Conservation (phyloP, 2,797 vertebrate species). For the Otus scops region DNA sequence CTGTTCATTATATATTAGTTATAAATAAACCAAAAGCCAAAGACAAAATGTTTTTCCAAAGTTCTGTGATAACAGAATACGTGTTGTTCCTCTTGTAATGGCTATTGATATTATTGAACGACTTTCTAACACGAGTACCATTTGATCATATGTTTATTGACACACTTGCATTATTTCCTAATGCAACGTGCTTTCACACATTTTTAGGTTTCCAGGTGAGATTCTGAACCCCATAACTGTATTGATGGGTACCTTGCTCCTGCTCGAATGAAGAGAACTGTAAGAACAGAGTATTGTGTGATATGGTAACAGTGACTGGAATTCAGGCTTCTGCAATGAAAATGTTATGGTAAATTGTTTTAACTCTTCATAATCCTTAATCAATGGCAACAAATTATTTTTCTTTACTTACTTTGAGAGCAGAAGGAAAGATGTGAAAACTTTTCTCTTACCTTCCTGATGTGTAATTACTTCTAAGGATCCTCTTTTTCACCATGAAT, state of each 20-base stretch:
- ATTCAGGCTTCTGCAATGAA: neutral
- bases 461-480: neutral
- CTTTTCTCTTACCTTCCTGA: neutral
- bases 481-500: neutral
- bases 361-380: neutral
- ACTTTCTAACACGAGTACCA: neutral
- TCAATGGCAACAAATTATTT: neutral
- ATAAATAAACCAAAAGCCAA: neutral
- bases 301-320: neutral
- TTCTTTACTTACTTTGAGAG: neutral
- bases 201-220: neutral
- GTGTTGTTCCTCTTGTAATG: neutral
- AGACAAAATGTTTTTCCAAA: neutral
- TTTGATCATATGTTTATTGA: neutral
- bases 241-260: neutral
- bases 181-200: neutral
- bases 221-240: neutral
- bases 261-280: neutral
- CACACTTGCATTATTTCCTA: neutral
- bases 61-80: neutral
- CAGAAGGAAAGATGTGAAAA: neutral
- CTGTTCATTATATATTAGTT: neutral
- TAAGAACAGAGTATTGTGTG: neutral
- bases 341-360: neutral
- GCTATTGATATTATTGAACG: slow-evolving; percentile 40